Percentiles rank a stretch among this genome's conserved stretches.
Evolutionary conservation across 2,888 invertebrate species (phyloP).

Genomic region (Branchellion lobata): DNA sequence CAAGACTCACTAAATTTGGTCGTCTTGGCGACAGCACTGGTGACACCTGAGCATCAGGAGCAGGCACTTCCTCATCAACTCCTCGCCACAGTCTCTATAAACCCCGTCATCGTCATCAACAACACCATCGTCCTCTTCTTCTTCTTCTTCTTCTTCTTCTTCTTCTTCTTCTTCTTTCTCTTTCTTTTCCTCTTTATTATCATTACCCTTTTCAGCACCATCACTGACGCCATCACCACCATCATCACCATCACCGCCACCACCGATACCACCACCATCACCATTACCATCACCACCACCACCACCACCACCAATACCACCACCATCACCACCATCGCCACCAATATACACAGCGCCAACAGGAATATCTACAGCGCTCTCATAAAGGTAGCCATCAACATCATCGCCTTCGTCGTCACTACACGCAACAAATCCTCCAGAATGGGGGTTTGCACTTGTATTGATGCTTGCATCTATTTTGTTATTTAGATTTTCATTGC

Average conservation of each 20-base stretch:
- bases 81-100: too few relatives aligned
- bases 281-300: neutral
- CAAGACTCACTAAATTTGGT: neutral
- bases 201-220: neutral
- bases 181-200: neutral
- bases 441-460: too few relatives aligned
- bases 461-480: too few relatives aligned
- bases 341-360: neutral
- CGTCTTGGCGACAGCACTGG: neutral
- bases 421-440: too few relatives aligned
- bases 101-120: too few relatives aligned
- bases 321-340: neutral
- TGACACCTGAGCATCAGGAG: slow-evolving; percentile 7
- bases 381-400: neutral
- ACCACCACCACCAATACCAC: neutral
- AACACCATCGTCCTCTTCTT: too few relatives aligned
- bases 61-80: slow-evolving; percentile 31
- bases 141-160: too few relatives aligned
- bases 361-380: neutral
- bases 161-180: too few relatives aligned
- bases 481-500: too few relatives aligned
- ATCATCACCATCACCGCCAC: neutral
- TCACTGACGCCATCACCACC: neutral
- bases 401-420: neutral
- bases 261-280: slow-evolving; percentile 11